Conservation (phyloP, 2,113 vertebrate genomes). For the Diphyllodes magnificus region DNA sequence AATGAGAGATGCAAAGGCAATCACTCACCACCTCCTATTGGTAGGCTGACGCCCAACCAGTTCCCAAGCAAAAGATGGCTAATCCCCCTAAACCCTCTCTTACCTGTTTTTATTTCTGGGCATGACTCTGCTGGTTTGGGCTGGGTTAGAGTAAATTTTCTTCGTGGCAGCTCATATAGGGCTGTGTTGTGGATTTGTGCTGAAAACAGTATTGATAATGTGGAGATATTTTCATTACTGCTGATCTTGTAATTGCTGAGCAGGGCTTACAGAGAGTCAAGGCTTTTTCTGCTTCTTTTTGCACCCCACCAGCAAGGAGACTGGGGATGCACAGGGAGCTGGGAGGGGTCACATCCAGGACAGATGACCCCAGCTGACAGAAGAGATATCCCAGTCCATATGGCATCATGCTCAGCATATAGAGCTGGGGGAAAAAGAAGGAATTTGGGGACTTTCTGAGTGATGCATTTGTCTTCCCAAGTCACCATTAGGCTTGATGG, state of each 20-base stretch:
- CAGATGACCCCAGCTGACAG: background rate
- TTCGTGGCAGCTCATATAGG: background rate
- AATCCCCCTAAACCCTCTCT: background rate
- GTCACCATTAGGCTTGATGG: accelerated
- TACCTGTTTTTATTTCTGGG: background rate
- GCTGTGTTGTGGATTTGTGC: background rate
- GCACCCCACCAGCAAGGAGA: background rate
- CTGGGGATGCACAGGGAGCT: background rate
- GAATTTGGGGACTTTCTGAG: background rate
- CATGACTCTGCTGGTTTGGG: background rate
- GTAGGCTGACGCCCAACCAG: too few relatives aligned
- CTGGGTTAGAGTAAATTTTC: background rate
- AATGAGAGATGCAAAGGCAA: background rate
- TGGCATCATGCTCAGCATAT: background rate
- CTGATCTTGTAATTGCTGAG: background rate
- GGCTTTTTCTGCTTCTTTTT: background rate
- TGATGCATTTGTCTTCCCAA: background rate
- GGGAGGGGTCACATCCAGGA: background rate
- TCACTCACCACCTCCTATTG: background rate
- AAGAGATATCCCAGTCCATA: background rate
- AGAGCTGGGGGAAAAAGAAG: background rate
- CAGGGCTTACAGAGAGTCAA: background rate
- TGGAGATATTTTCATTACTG: background rate
- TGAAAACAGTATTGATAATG: background rate
- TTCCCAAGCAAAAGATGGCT: background rate